Percentiles rank a stretch among this genome's conserved stretches.
Conservation (phyloP, 2,888 invertebrate species). For the Kryphioiulus occultus region DNA sequence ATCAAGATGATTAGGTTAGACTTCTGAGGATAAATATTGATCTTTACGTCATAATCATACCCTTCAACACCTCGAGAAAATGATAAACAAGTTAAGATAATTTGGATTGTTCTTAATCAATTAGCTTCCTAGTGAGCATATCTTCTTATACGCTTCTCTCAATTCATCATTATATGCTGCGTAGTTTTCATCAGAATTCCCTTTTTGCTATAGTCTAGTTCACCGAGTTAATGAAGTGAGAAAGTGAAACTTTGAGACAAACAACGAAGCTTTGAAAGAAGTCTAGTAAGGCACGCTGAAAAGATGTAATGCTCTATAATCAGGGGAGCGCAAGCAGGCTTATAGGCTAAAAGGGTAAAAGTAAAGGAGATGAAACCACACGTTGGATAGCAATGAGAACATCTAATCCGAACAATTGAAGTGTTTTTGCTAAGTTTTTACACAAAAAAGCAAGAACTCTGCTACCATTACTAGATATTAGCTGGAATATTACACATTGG, state of each 20-base stretch:
- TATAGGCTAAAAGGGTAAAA: not conserved
- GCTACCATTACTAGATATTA: not conserved
- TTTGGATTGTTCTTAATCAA: not conserved
- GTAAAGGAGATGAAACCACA: not conserved
- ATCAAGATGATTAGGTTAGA: not conserved
- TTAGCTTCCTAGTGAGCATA: not conserved
- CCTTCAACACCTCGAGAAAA: not conserved
- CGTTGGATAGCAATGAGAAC: not conserved
- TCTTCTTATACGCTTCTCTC: too few species aligned
- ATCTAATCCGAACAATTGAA: not conserved
- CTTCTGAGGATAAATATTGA: not conserved
- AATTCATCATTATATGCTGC: not conserved
- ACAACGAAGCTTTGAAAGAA: not conserved
- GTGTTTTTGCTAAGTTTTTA: not conserved
- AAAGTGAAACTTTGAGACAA: not conserved
- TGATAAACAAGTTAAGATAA: not conserved
- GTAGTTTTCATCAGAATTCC: not conserved
- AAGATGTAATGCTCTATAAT: constrained; percentile 11
- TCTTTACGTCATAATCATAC: not conserved
- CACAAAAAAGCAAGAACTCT: not conserved
- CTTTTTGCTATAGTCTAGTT: not conserved
- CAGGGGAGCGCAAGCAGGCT: not conserved
- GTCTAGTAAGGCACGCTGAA: not conserved
- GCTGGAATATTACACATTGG: too few species aligned
- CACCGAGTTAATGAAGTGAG: not conserved